Evolutionary conservation across 2,888 invertebrate species (phyloP).

Genomic region (Eurytoma adleriae): DNA sequence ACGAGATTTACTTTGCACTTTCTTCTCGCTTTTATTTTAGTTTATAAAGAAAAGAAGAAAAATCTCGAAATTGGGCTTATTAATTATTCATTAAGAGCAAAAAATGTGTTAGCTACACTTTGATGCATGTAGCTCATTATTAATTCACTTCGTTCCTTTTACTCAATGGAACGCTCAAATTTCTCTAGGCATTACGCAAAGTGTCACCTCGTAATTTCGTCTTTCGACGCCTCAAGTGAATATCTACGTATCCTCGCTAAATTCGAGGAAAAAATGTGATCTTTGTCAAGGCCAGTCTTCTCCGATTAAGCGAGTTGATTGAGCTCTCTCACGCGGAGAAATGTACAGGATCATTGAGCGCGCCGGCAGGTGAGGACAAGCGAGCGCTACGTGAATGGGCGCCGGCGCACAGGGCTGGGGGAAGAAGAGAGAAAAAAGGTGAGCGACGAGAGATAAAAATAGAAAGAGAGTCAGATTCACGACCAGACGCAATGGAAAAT

Average conservation of each 20-base stretch:
- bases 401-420: neutral
- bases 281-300: slow-evolving; percentile 24
- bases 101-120: too few species aligned
- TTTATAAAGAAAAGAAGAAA: too few species aligned
- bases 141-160: too few species aligned
- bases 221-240: neutral
- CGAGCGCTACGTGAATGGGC: slow-evolving; percentile 25
- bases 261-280: slow-evolving; percentile 7
- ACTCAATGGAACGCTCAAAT: too few species aligned
- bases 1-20: too few species aligned
- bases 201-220: neutral
- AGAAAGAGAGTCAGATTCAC: slow-evolving; percentile 35
- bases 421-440: neutral
- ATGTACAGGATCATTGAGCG: slow-evolving; percentile 26
- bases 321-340: neutral
- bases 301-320: slow-evolving; percentile 40
- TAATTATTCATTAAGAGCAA: too few species aligned
- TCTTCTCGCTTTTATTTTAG: too few species aligned
- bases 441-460: slow-evolving; percentile 33
- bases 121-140: too few species aligned
- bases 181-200: too few species aligned
- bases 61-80: too few species aligned
- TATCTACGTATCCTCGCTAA: neutral
- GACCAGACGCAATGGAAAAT: slow-evolving; percentile 31
- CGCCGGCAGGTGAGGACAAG: slow-evolving; percentile 22